A percentile compares a stretch with the other conserved stretches of the same genome.
These are phyloP conservation scores for Ochlodes sylvanus DNA, from an alignment of 2,888 invertebrate species.

Conservation along the genomic window DNA sequence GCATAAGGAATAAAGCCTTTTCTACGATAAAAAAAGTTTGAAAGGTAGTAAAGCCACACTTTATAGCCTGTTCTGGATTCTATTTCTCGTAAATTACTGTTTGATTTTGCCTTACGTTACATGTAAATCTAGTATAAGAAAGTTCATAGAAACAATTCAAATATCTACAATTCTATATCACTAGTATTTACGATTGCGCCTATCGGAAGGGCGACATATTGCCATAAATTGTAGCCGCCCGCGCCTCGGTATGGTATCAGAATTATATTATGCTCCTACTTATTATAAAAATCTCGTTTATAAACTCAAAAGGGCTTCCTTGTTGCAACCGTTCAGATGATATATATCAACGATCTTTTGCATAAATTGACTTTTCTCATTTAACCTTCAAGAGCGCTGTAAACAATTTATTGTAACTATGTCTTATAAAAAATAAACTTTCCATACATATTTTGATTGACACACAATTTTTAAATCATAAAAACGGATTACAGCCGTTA, in stretches of 20 bases:
- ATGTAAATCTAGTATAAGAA: slow-evolving; percentile 6
- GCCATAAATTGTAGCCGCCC: slow-evolving; percentile 22
- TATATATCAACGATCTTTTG: background rate
- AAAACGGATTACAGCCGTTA: too few relatives aligned
- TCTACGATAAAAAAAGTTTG: too few relatives aligned
- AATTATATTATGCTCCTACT: slow-evolving; percentile 24
- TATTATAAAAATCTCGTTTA: slow-evolving; percentile 16
- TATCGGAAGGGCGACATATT: slow-evolving; percentile 33
- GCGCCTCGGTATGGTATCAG: slow-evolving; percentile 22
- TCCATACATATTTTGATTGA: too few relatives aligned
- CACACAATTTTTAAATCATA: too few relatives aligned
- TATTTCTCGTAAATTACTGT: background rate
- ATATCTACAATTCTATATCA: slow-evolving; percentile 12
- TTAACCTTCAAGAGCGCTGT: background rate
- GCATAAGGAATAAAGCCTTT: too few relatives aligned
- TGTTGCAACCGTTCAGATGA: background rate
- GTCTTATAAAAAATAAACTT: too few relatives aligned
- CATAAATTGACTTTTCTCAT: background rate
- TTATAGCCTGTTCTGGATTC: background rate
- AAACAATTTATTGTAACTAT: too few relatives aligned
- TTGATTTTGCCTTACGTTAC: too few relatives aligned
- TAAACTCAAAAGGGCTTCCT: slow-evolving; percentile 25
- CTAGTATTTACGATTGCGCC: slow-evolving; percentile 24
- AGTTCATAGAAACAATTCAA: background rate
- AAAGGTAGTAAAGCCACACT: too few relatives aligned